A percentile compares a stretch with the other conserved stretches of the same genome.
Conservation (phyloP, 2,113 vertebrate species). For the Austrofundulus limnaeus region DNA sequence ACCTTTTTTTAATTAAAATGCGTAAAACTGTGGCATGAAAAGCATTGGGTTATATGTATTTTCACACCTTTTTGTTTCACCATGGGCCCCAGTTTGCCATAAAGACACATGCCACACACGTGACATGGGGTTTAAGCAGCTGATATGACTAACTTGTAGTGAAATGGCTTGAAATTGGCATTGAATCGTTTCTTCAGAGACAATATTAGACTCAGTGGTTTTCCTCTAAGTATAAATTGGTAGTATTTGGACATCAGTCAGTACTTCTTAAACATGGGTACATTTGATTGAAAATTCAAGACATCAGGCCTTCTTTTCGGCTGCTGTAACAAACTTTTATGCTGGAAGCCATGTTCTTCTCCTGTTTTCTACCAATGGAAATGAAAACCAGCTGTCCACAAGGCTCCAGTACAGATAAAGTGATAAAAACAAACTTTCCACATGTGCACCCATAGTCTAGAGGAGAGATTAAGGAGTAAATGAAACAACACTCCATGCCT, state of each 20-base stretch:
- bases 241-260: background rate
- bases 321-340: constrained; percentile 7
- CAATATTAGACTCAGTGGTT: background rate
- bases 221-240: background rate
- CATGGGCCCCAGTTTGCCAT: no score
- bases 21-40: no score
- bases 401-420: constrained; percentile 48
- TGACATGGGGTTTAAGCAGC: no score
- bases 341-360: constrained; percentile 13
- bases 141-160: background rate
- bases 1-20: no score
- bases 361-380: constrained; percentile 25
- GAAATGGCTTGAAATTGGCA: background rate
- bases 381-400: constrained; percentile 61
- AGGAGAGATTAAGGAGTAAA: constrained; percentile 38
- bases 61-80: no score
- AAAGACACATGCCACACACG: no score
- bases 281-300: background rate
- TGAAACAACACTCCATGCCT: constrained; percentile 32
- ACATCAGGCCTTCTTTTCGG: background rate
- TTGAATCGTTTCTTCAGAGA: background rate
- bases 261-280: background rate
- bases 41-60: no score
- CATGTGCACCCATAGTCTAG: constrained; percentile 25
- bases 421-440: constrained; percentile 48